Evolutionary conservation across 1,140 invertebrate species (phyloP), one percentile per base, ranked within the genome.

Genomic region (Hypsibius dujardini): DNA sequence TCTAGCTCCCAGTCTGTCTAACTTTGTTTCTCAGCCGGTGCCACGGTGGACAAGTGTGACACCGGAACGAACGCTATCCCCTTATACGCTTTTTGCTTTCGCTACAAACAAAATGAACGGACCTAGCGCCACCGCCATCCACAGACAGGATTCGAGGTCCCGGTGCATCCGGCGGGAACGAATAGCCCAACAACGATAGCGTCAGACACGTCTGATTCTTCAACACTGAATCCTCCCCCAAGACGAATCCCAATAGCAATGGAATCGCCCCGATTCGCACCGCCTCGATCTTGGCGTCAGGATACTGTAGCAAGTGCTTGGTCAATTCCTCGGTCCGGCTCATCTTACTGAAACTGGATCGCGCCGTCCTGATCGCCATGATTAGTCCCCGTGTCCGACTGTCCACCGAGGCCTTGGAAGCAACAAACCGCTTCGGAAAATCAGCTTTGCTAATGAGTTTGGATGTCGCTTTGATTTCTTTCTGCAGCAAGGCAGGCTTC

Each of bases 51-150:
- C n/a, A n/a, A n/a, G n/a, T n/a, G n/a, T n/a, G n/a, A n/a, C n/a
- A n/a, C n/a, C n/a, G n/a, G n/a, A n/a, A n/a, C n/a, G n/a, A n/a
- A n/a, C n/a, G n/a, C n/a, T n/a, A n/a, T n/a, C n/a, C n/a, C n/a
- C n/a, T n/a, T n/a, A n/a, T n/a, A n/a, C n/a, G n/a, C n/a, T n/a
- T n/a, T n/a, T n/a, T n/a, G n/a, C n/a, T n/a, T n/a, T n/a, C n/a
- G n/a, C n/a, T n/a, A n/a, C n/a, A n/a, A n/a, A n/a, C n/a, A 70
- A 60, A 42, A 46, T 72, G 70, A 73, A 75, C 74, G 76, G 79
- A 84, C 84, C 83, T 80, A 70, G 89, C 88, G 70, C 92, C 92
- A 47, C 92, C 92, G 2, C 92, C 92, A 82, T 95, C 92, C 74
- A 95, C 88, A 0, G 88, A 84, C 15, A 95, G 80, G 70, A 95